Evolutionary conservation across 2,797 vertebrate species (phyloP).

Genomic region (Enteromius anoplus): DNA sequence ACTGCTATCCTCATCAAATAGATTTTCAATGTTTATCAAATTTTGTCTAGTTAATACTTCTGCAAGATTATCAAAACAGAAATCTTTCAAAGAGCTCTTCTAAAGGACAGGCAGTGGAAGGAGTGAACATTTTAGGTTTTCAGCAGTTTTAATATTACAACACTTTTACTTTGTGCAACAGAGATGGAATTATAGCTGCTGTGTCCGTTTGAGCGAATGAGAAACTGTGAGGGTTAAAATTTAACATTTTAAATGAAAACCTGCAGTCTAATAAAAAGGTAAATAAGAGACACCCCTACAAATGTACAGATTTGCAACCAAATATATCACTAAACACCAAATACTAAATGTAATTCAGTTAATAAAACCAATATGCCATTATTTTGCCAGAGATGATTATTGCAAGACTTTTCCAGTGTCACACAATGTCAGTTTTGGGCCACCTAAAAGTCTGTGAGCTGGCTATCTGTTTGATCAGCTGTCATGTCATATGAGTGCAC

Average conservation of each 20-base stretch:
- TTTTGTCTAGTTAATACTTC: not conserved
- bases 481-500: constrained; percentile 29
- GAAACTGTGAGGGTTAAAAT: no score
- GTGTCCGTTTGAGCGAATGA: constrained; percentile 21
- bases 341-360: no score
- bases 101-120: constrained; percentile 1
- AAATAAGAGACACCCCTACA: not conserved
- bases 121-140: not conserved
- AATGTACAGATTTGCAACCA: not conserved
- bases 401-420: not conserved
- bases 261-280: not conserved
- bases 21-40: constrained; percentile 5
- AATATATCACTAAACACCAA: not conserved
- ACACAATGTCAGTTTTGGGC: not conserved
- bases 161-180: not conserved
- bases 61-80: not conserved
- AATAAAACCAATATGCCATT: not conserved
- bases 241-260: not conserved
- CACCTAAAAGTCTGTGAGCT: constrained; percentile 15
- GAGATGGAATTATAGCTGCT: constrained; percentile 9
- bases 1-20: not conserved
- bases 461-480: constrained; percentile 4
- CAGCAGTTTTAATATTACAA: not conserved
- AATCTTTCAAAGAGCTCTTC: not conserved
- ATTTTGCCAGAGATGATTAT: not conserved